Conservation (phyloP, 30 jellyfish, hydroid and myxozoan species). For the Kudoa iwatai region DNA sequence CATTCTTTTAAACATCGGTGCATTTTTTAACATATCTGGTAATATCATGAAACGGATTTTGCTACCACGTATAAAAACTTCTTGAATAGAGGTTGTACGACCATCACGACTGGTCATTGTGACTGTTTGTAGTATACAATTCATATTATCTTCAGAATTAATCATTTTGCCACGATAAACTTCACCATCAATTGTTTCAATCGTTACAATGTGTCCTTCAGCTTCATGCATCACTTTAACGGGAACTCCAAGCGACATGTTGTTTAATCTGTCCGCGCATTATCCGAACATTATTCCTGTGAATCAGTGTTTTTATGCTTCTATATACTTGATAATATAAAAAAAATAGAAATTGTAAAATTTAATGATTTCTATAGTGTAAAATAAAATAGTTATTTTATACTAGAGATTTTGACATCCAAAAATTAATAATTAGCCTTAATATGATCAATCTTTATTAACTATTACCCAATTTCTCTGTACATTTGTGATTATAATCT, state of each 20-base stretch:
- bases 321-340: no score
- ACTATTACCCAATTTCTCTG: no score
- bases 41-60: conserved; percentile 63
- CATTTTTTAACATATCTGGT: conserved; percentile 95
- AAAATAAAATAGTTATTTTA: no score
- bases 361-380: no score
- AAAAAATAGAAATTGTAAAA: no score
- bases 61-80: conserved; percentile 67
- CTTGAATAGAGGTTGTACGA: conserved; percentile 42
- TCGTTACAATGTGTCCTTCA: conserved; percentile 84
- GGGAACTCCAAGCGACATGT: conserved; percentile 71
- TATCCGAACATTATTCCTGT: no score
- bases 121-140: conserved; percentile 54
- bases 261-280: no score
- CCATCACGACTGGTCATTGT: conserved; percentile 98
- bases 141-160: conserved; percentile 96
- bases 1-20: conserved; percentile 88
- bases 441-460: no score
- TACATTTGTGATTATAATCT: no score
- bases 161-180: conserved; percentile 87
- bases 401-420: no score
- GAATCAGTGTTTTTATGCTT: no score
- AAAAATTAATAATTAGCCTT: no score
- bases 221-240: conserved; percentile 90
- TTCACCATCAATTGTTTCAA: conserved; percentile 75